Evolutionary conservation across 2,888 invertebrate genomes (phyloP).

Genomic region (Phymatocera aterrima): DNA sequence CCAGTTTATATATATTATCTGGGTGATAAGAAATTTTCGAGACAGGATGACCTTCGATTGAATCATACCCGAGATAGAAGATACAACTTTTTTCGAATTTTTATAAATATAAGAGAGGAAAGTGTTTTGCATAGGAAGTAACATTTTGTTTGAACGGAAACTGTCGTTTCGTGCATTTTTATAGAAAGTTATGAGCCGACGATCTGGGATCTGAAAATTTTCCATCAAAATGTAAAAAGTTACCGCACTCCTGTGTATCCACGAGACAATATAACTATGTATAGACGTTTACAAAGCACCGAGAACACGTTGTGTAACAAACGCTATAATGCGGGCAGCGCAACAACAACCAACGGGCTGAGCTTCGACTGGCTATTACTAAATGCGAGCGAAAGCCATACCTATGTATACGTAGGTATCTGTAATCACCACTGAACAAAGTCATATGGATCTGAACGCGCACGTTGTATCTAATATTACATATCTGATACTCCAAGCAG

Average conservation of each 20-base stretch:
- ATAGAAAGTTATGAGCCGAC: too few relatives aligned
- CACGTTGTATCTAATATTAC: too few relatives aligned
- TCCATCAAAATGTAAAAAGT: not conserved
- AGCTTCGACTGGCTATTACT: constrained; percentile 22
- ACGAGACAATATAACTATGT: not conserved
- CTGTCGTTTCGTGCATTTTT: too few relatives aligned
- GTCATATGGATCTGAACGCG: not conserved
- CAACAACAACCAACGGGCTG: not conserved
- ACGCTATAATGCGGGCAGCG: constrained; percentile 32
- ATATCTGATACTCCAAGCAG: too few relatives aligned
- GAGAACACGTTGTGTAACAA: constrained; percentile 30
- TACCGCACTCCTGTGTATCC: not conserved
- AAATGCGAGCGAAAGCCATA: constrained; percentile 35
- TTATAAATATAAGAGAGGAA: too few relatives aligned
- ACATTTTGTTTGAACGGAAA: not conserved
- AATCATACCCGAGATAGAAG: not conserved
- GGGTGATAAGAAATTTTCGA: constrained; percentile 21
- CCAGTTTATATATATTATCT: constrained; percentile 32
- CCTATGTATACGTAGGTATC: too few relatives aligned
- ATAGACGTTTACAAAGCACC: constrained; percentile 13
- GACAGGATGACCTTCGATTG: constrained; percentile 26
- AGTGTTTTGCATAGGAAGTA: not conserved
- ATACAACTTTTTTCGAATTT: too few relatives aligned
- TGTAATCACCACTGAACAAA: not conserved
- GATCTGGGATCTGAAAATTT: not conserved